These are phyloP conservation scores for Auanema sp. DNA, from an alignment of 2,888 invertebrate species.

Conservation along the genomic window DNA sequence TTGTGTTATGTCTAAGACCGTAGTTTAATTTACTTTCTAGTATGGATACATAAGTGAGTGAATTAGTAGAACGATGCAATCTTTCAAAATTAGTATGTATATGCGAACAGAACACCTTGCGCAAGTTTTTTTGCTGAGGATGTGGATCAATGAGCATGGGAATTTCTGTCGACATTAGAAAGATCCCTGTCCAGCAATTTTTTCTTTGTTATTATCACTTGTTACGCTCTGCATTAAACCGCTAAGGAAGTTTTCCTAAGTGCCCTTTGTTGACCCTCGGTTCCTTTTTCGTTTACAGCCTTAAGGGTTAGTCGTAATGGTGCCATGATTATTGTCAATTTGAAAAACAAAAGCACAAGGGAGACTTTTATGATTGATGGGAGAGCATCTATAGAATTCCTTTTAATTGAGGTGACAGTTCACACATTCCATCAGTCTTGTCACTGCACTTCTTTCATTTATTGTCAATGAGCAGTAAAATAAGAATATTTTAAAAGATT, in stretches of 20 bases:
- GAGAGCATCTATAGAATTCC: not conserved
- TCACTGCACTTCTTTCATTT: not conserved
- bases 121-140: not conserved
- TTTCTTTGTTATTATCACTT: not conserved
- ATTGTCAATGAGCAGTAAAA: no score
- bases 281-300: not conserved
- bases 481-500: no score
- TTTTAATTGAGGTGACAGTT: not conserved
- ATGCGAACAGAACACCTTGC: not conserved
- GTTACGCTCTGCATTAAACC: not conserved
- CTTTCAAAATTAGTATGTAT: not conserved
- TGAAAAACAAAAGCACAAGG: constrained; percentile 5
- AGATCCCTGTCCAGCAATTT: no score
- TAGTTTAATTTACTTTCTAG: no score
- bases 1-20: not conserved
- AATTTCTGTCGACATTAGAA: not conserved
- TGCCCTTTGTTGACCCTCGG: constrained; percentile 7
- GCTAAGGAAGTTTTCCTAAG: not conserved
- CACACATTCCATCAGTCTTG: constrained; percentile 1
- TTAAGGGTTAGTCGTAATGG: constrained; percentile 7
- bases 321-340: constrained; percentile 10
- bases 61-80: not conserved
- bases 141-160: constrained; percentile 2
- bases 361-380: constrained; percentile 8
- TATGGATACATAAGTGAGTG: not conserved